phyloP scores from a whole-genome alignment of 2,797 vertebrate species.

The Manis crassicaudata region DNA sequence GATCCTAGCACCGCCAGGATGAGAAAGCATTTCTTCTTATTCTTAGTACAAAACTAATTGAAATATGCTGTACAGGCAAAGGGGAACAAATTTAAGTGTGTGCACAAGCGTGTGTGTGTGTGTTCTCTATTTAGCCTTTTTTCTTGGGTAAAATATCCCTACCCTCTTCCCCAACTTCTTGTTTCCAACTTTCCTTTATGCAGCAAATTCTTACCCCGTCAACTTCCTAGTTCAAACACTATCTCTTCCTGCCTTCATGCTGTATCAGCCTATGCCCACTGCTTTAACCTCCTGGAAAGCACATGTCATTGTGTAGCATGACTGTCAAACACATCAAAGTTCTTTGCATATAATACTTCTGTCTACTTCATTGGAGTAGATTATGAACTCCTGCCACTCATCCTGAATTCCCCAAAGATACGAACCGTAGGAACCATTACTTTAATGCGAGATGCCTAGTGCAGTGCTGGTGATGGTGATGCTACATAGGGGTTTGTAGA shows the following conservation, averaged over 20 bases:
- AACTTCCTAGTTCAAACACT: background rate
- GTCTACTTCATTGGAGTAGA: background rate
- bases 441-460: background rate
- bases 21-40: constrained; percentile 11
- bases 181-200: background rate
- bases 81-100: background rate
- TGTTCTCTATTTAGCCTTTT: background rate
- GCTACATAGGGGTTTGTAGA: background rate
- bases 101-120: background rate
- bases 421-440: background rate
- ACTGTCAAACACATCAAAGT: background rate
- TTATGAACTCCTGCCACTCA: background rate
- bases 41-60: background rate
- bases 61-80: background rate
- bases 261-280: background rate
- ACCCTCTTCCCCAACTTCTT: background rate
- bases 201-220: background rate
- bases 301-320: background rate
- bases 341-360: background rate
- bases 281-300: background rate
- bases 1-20: background rate
- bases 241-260: background rate
- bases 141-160: background rate
- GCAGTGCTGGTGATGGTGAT: background rate
- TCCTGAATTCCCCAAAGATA: background rate